A percentile compares a stretch with the other conserved stretches of the same genome.
phyloP scores from a whole-genome alignment of 2,113 vertebrate species.

The Origma solitaria region DNA sequence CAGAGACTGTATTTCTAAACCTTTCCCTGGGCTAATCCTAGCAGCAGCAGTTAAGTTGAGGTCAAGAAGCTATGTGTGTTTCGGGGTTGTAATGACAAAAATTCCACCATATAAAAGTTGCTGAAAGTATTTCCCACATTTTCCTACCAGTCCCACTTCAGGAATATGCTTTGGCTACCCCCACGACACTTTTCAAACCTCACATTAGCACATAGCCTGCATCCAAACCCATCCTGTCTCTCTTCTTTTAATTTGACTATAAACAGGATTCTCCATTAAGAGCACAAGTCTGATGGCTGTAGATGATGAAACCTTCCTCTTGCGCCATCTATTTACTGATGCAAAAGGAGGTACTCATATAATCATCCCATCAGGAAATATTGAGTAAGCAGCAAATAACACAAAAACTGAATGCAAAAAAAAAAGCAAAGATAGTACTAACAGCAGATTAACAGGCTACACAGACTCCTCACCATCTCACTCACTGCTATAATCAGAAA shows the following conservation, averaged over 20 bases:
- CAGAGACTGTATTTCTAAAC: not conserved
- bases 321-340: not conserved
- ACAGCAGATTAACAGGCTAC: not conserved
- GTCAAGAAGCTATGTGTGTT: not conserved
- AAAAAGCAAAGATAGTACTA: not conserved
- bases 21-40: not conserved
- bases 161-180: not conserved
- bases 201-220: not conserved
- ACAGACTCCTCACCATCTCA: not conserved
- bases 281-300: not conserved
- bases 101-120: not conserved
- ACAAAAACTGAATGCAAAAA: not conserved
- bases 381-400: not conserved
- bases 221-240: not conserved
- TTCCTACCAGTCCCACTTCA: not conserved
- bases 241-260: not conserved
- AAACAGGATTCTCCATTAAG: not conserved
- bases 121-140: not conserved
- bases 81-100: not conserved
- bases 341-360: not conserved
- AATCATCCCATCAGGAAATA: not conserved
- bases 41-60: not conserved
- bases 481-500: not conserved
- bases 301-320: not conserved
- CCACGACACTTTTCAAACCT: not conserved